A percentile compares a stretch with the other conserved stretches of the same genome.
These are phyloP conservation scores for Agrotis segetum DNA, from an alignment of 2,888 invertebrate species.

Conservation along the genomic window DNA sequence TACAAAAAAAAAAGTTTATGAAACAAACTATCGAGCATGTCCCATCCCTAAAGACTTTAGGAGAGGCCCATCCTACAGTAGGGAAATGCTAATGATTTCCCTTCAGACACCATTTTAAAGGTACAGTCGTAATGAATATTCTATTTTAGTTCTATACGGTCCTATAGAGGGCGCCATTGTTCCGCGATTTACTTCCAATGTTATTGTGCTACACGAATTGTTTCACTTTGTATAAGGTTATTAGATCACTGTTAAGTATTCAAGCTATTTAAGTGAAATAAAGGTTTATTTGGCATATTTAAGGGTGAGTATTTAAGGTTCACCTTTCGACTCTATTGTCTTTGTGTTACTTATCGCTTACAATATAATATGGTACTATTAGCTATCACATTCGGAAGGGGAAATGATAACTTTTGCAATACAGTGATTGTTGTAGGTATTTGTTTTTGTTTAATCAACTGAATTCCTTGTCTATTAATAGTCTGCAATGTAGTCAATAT, in stretches of 20 bases:
- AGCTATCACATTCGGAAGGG: background rate
- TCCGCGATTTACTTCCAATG: constrained; percentile 48
- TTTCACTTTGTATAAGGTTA: constrained; percentile 33
- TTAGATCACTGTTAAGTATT: constrained; percentile 37
- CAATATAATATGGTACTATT: constrained; percentile 2
- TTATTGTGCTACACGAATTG: constrained; percentile 59
- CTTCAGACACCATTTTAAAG: constrained; percentile 81
- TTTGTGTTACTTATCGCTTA: background rate
- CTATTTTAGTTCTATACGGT: constrained; percentile 66
- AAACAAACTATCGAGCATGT: constrained; percentile 51
- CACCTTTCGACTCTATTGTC: constrained; percentile 15
- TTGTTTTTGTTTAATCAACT: no score
- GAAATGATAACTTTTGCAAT: no score
- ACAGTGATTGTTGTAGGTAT: no score
- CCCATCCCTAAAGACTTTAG: constrained; percentile 72
- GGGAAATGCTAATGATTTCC: constrained; percentile 88
- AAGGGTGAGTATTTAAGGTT: constrained; percentile 20
- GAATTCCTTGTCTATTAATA: no score
- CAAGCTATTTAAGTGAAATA: constrained; percentile 23
- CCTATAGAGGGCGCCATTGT: constrained; percentile 55
- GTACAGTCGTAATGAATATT: constrained; percentile 82
- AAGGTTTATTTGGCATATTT: constrained; percentile 22
- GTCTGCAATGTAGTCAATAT: no score
- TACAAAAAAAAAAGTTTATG: background rate
- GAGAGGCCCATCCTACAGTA: constrained; percentile 80